Evolutionary conservation across 2,797 vertebrate species (phyloP), one percentile per base, ranked within the genome.

Genomic region (Gastrophryne carolinensis): DNA sequence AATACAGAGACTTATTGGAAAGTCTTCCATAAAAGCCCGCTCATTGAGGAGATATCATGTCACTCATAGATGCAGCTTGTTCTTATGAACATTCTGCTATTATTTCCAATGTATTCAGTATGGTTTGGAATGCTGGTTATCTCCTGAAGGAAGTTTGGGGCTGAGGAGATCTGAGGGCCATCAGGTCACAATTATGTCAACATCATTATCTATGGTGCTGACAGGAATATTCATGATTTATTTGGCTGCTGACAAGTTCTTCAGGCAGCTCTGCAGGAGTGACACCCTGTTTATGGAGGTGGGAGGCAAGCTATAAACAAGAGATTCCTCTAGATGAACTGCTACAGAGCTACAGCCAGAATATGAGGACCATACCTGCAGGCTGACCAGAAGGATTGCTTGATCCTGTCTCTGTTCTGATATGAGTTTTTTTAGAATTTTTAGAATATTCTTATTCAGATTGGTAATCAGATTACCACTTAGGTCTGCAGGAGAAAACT

Each of bases 201-300:
- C 74, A 71, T 35, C 8, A 47, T 44, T 71, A 71, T 77, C 74
- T 71, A n/a, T 37, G 10, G 74, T 57, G 67, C 60, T 50, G 74
- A 77, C 74, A 77, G 50, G 74, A 71, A 56, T 71, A 77, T 71
- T 71, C 58, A 47, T 71, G 62, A 77, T 77, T 77, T 71, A 57
- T 77, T 77, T 77, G 70, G 66, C 21, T 27, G 6, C 60, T 64
- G 74, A 64, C 64, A 77, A 77, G 61, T 32, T 63, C 60, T 41
- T 24, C 27, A 13, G 64, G 47, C 50, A 41, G 49, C 60, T 64
- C 49, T 29, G 30, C 6, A 47, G 60, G 56, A 49, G 66, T 77
- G 74, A 71, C 74, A 71, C 52, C 3, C 34, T 77, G 74, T 77
- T 77, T 77, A 77, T 71, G 49, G 27, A 57, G 67, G 58, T 56